phyloP scores from a whole-genome alignment of 1,140 invertebrate species.

The Drosophila oshimai region DNA sequence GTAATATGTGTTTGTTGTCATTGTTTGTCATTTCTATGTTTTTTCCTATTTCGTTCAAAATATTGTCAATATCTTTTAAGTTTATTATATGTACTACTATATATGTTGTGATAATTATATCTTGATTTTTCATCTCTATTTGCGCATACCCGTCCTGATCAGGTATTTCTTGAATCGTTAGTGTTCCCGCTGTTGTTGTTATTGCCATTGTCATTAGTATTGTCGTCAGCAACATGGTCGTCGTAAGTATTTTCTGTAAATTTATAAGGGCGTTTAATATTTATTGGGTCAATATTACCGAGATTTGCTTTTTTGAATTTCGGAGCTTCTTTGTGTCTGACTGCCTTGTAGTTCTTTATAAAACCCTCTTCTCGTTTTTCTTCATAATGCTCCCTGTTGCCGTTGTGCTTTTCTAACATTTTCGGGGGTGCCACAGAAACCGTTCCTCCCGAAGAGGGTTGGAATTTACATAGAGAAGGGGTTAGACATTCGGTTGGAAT shows the following conservation, averaged over 20 bases:
- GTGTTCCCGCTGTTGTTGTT: not conserved
- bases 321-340: too few relatives aligned
- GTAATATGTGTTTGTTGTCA: not conserved
- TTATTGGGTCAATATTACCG: conserved; percentile 11
- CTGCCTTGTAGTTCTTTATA: too few relatives aligned
- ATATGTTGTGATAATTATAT: not conserved
- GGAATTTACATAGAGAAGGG: too few relatives aligned
- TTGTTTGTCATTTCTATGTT: not conserved
- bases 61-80: not conserved
- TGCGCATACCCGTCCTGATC: not conserved
- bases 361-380: too few relatives aligned
- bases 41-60: not conserved
- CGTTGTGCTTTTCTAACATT: too few relatives aligned
- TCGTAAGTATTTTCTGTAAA: conserved; percentile 14
- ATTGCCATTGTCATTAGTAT: conserved; percentile 9
- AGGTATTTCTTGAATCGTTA: not conserved
- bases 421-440: too few relatives aligned
- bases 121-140: not conserved
- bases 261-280: conserved; percentile 20
- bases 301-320: conserved; percentile 28
- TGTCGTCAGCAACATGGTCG: too few relatives aligned
- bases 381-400: too few relatives aligned
- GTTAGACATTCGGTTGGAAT: too few relatives aligned
- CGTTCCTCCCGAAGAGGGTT: too few relatives aligned
- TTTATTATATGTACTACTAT: not conserved